phyloP scores from a whole-genome alignment of 64 coral and sea anemone species.

The Pocillopora verrucosa region DNA sequence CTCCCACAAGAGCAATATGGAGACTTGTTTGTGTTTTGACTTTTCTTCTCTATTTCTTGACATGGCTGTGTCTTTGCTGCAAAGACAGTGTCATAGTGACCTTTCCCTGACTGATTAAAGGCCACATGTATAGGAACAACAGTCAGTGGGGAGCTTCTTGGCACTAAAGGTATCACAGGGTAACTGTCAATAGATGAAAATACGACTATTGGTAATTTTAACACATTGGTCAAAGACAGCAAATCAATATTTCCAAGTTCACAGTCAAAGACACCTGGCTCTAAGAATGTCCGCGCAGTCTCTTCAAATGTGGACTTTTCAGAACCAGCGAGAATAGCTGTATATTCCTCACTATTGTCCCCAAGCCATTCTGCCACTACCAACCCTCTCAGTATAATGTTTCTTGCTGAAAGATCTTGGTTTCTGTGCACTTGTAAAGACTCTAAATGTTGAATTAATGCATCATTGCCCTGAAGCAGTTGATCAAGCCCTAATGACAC shows the following conservation, averaged over 20 bases:
- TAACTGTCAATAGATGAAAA: conserved; percentile 50
- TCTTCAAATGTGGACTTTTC: conserved; percentile 26
- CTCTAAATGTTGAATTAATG: conserved; percentile 18
- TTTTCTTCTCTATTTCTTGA: conserved; percentile 38
- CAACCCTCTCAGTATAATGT: conserved; percentile 27
- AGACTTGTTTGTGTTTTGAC: conserved; percentile 28
- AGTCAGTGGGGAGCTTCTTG: conserved; percentile 8
- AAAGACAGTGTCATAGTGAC: conserved; percentile 58
- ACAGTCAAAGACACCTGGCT: conserved; percentile 25
- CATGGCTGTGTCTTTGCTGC: conserved; percentile 34
- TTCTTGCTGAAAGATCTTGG: conserved; percentile 28
- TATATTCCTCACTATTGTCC: conserved; percentile 43
- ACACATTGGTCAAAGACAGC: conserved; percentile 33
- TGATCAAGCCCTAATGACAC: conserved; percentile 14
- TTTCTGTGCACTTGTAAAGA: conserved; percentile 30
- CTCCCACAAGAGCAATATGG: conserved; percentile 18
- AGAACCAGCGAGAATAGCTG: conserved; percentile 3
- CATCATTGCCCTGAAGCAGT: conserved; percentile 12
- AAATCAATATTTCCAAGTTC: conserved; percentile 39
- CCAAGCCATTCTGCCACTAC: conserved; percentile 51
- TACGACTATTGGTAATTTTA: conserved; percentile 47
- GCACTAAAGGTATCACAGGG: conserved; percentile 55
- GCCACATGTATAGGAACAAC: conserved; percentile 59
- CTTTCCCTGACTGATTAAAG: conserved; percentile 59
- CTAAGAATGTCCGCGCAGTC: conserved; percentile 11